Evolutionary conservation across 2,797 vertebrate species (phyloP).

Genomic region (Apodemus agrarius): DNA sequence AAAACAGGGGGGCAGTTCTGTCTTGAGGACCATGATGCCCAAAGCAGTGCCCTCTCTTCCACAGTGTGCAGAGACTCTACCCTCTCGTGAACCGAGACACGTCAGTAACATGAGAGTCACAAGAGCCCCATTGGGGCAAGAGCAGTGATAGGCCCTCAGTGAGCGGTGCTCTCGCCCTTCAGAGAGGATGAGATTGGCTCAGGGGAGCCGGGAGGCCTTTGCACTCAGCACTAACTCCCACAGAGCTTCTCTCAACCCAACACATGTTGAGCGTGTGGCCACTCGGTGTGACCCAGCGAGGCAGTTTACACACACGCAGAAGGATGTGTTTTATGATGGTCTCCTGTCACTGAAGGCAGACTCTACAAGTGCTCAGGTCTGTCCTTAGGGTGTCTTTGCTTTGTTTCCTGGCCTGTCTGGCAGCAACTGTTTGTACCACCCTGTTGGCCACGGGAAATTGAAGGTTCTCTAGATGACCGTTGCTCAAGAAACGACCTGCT

Average conservation of each 20-base stretch:
- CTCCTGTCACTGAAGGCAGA: slow-evolving; percentile 31
- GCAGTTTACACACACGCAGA: not conserved
- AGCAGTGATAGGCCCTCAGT: not conserved
- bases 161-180: not conserved
- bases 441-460: slow-evolving; percentile 24
- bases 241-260: not conserved
- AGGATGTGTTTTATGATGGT: not conserved
- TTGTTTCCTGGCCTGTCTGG: slow-evolving; percentile 47
- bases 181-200: not conserved
- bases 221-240: not conserved
- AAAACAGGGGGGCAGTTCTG: not conserved
- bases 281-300: not conserved
- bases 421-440: slow-evolving; percentile 10
- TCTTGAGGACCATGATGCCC: not conserved
- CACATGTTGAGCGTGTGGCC: not conserved
- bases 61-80: not conserved
- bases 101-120: not conserved
- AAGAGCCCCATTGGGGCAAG: not conserved
- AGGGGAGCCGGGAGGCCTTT: not conserved
- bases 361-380: slow-evolving; percentile 14
- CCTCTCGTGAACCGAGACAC: not conserved
- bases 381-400: slow-evolving; percentile 50
- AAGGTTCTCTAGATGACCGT: slow-evolving; percentile 32
- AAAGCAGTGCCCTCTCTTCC: not conserved
- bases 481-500: not conserved